phyloP scores from a whole-genome alignment of 2,888 invertebrate genomes.

The Thymelicus lineola region DNA sequence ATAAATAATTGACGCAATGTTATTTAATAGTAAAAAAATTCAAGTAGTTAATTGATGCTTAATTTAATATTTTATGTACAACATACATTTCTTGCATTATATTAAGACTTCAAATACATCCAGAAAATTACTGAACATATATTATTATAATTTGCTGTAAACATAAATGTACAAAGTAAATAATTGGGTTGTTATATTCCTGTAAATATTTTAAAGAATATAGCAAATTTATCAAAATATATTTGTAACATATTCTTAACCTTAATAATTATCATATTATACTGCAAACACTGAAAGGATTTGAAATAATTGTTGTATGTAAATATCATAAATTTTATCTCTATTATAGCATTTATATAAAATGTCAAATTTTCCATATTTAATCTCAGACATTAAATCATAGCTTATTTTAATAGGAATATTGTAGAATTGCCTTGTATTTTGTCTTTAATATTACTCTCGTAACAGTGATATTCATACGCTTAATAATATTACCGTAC shows the following conservation, averaged over 20 bases:
- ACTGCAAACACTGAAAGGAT: slow-evolving; percentile 83
- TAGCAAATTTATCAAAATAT: slow-evolving; percentile 50
- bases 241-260: slow-evolving; percentile 33
- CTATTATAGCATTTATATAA: slow-evolving; percentile 28
- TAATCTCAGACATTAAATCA: slow-evolving; percentile 50
- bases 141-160: slow-evolving; percentile 40
- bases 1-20: slow-evolving; percentile 17
- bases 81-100: background rate
- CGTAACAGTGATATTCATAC: slow-evolving; percentile 48
- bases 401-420: slow-evolving; percentile 48
- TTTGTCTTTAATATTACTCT: slow-evolving; percentile 13
- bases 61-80: background rate
- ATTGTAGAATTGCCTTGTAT: slow-evolving; percentile 36
- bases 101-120: background rate
- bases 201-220: slow-evolving; percentile 58
- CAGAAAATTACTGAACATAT: background rate
- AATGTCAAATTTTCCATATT: slow-evolving; percentile 58
- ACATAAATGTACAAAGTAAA: slow-evolving; percentile 64
- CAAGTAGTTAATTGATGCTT: background rate
- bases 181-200: slow-evolving; percentile 48
- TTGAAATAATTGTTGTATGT: slow-evolving; percentile 61
- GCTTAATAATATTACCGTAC: slow-evolving; percentile 63
- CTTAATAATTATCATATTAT: slow-evolving; percentile 56
- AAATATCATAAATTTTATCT: slow-evolving; percentile 24
- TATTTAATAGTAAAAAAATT: background rate